phyloP scores from a whole-genome alignment of 2,888 invertebrate species.

The Sarcophaga variegata region DNA sequence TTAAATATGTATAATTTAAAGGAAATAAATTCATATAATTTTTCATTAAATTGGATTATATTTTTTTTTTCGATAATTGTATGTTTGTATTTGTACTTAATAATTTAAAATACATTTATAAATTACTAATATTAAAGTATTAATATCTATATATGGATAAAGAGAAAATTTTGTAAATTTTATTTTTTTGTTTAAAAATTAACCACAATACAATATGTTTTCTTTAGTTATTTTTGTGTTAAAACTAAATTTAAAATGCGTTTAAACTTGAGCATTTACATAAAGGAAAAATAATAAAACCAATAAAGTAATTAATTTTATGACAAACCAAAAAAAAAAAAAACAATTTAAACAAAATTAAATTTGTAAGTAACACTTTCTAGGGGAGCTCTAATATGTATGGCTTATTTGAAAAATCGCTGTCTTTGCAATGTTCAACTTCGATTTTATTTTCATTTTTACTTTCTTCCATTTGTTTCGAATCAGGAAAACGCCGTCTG shows the following conservation, averaged over 20 bases:
- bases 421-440: background rate
- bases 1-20: background rate
- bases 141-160: conserved; percentile 78
- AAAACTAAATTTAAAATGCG: conserved; percentile 65
- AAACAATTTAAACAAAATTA: background rate
- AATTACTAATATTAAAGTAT: conserved; percentile 68
- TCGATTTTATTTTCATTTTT: background rate
- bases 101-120: conserved; percentile 50
- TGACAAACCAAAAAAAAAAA: conserved; percentile 3
- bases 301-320: background rate
- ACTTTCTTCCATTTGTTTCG: background rate
- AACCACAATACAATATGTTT: conserved; percentile 47
- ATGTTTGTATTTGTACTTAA: conserved; percentile 58
- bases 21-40: background rate
- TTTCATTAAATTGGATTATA: conserved; percentile 8
- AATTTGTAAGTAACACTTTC: conserved; percentile 16
- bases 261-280: conserved; percentile 71
- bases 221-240: conserved; percentile 44
- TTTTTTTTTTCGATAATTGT: conserved; percentile 40
- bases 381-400: conserved; percentile 52
- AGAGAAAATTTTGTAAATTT: conserved; percentile 81
- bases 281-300: conserved; percentile 16
- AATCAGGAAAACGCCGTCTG: too few species aligned
- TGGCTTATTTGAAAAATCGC: conserved; percentile 3
- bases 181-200: conserved; percentile 33